Evolutionary conservation across 23 tunicate genomes (phyloP).

Genomic region (Corella eumyota): DNA sequence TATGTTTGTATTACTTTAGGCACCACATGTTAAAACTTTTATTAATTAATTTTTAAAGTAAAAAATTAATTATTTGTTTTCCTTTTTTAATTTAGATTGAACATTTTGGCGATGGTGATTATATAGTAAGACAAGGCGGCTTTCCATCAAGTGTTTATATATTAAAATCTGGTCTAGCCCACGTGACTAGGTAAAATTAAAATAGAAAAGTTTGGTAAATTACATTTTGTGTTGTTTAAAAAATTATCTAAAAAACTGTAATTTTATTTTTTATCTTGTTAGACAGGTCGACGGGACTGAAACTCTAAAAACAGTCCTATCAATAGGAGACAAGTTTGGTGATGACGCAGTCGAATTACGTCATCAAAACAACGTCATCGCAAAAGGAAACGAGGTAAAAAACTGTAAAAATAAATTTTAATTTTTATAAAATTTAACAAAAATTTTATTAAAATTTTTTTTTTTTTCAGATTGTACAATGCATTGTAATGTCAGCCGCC

Average conservation of each 20-base stretch:
- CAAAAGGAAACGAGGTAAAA: slow-evolving; percentile 29
- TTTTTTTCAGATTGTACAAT: slow-evolving; percentile 27
- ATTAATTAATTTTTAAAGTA: too few species aligned
- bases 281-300: slow-evolving; percentile 41
- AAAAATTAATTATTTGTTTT: too few species aligned
- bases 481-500: slow-evolving; percentile 21
- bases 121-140: slow-evolving; percentile 33
- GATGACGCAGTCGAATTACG: not conserved
- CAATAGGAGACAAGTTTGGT: slow-evolving; percentile 23
- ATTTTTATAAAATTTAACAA: not conserved
- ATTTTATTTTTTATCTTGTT: too few species aligned
- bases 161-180: slow-evolving; percentile 36
- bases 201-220: too few species aligned
- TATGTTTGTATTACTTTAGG: too few species aligned
- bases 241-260: too few species aligned
- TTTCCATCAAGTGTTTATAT: slow-evolving; percentile 3
- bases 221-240: too few species aligned
- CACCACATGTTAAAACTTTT: too few species aligned
- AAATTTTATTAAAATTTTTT: not conserved
- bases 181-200: slow-evolving; percentile 21
- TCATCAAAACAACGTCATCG: slow-evolving; percentile 21
- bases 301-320: slow-evolving; percentile 5
- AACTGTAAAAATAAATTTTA: not conserved
- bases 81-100: slow-evolving; percentile 17
- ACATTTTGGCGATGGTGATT: slow-evolving; percentile 33